Evolutionary conservation across 2,888 invertebrate genomes (phyloP).

Genomic region (Podotricha telesiphe): DNA sequence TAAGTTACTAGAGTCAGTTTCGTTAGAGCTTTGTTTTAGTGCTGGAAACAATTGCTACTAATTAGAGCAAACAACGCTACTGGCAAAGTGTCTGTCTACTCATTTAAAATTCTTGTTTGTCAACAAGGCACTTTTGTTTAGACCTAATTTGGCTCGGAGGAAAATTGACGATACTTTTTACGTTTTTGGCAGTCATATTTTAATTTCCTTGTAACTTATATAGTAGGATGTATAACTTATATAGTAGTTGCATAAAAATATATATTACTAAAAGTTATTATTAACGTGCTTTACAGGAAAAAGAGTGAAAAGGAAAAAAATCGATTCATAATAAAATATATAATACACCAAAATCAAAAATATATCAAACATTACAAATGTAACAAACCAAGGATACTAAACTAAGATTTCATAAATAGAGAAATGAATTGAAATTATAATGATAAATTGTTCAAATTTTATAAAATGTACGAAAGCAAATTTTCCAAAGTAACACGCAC

Average conservation of each 20-base stretch:
- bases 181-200: slow-evolving; percentile 72
- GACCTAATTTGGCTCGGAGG: slow-evolving; percentile 32
- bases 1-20: slow-evolving; percentile 21
- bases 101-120: slow-evolving; percentile 38
- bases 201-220: no score
- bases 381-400: not conserved
- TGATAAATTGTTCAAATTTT: slow-evolving; percentile 54
- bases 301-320: no score
- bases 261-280: no score
- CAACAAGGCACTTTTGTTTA: slow-evolving; percentile 32
- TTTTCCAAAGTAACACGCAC: slow-evolving; percentile 74
- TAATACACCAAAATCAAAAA: not conserved
- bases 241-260: no score
- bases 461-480: slow-evolving; percentile 66
- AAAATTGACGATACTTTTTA: slow-evolving; percentile 51
- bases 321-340: slow-evolving; percentile 52
- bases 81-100: slow-evolving; percentile 33
- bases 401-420: not conserved
- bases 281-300: no score
- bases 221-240: no score
- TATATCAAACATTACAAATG: not conserved
- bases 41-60: slow-evolving; percentile 38
- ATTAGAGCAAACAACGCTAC: slow-evolving; percentile 40
- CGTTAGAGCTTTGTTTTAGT: slow-evolving; percentile 18
- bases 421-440: slow-evolving; percentile 18